Percentiles rank a stretch among this genome's conserved stretches.
Conservation (phyloP, 2,888 invertebrate genomes). For the Drosophila mayaguana region DNA sequence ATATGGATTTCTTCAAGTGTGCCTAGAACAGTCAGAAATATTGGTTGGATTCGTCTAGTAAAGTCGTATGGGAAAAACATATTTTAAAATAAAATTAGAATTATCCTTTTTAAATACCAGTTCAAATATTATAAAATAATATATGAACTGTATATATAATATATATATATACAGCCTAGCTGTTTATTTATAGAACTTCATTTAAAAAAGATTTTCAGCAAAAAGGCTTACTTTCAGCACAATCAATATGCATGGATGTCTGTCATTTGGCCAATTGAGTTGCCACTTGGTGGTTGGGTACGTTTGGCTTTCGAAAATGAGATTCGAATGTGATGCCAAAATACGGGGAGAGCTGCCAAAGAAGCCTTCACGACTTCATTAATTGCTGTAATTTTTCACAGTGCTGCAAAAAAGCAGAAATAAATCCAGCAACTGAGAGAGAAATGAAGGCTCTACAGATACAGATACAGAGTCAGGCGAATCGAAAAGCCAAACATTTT, state of each 20-base stretch:
- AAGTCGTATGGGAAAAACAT: too few relatives aligned
- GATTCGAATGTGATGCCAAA: constrained; percentile 20
- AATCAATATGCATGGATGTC: constrained; percentile 17
- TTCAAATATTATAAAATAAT: too few relatives aligned
- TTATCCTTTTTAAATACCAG: too few relatives aligned
- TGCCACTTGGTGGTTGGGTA: constrained; percentile 36
- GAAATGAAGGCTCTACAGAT: not conserved
- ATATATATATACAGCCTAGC: too few relatives aligned
- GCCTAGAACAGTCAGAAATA: too few relatives aligned
- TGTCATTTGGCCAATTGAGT: constrained; percentile 56
- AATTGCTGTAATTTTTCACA: constrained; percentile 72
- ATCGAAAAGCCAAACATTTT: constrained; percentile 56
- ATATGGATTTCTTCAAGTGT: too few relatives aligned
- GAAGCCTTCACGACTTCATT: constrained; percentile 58
- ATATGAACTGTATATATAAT: too few relatives aligned
- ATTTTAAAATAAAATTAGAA: too few relatives aligned
- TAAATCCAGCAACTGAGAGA: not conserved
- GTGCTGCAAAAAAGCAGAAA: constrained; percentile 20
- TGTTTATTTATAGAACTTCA: too few relatives aligned
- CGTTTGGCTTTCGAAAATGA: constrained; percentile 11
- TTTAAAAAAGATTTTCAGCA: not conserved
- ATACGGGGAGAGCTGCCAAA: constrained; percentile 26
- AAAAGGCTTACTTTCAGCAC: constrained; percentile 6
- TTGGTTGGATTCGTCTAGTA: too few relatives aligned
- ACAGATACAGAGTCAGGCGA: constrained; percentile 9